Conservation (phyloP, 2,113 vertebrate genomes). For the Gracilinanus agilis region DNA sequence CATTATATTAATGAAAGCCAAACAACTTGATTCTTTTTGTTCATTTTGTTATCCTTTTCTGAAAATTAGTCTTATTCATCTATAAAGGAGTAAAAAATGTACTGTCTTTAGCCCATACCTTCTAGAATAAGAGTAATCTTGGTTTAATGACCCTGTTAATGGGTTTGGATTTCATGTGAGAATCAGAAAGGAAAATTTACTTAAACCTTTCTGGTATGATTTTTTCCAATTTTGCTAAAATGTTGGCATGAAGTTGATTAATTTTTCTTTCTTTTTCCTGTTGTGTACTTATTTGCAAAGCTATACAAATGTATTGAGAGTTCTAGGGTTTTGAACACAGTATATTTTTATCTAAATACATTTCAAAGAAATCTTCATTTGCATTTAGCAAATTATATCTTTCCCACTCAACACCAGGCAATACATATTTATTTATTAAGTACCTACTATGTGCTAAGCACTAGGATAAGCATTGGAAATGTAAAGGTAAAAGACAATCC, state of each 20-base stretch:
- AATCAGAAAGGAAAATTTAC: constrained; percentile 25
- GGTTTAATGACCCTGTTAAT: constrained; percentile 23
- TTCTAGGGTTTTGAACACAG: background rate
- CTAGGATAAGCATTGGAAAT: background rate
- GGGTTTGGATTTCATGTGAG: background rate
- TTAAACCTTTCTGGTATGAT: background rate
- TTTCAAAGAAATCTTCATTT: constrained; percentile 44
- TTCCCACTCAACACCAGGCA: background rate
- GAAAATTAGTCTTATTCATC: background rate
- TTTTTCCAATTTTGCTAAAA: background rate
- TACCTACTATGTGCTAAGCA: background rate
- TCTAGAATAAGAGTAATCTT: constrained; percentile 8
- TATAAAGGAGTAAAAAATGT: background rate
- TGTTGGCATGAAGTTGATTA: background rate
- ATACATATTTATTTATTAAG: background rate
- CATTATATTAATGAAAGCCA: background rate
- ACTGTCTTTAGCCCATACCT: background rate
- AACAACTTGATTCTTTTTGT: background rate
- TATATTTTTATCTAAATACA: constrained; percentile 47
- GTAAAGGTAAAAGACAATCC: background rate
- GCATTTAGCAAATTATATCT: background rate
- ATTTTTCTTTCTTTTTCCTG: constrained; percentile 38
- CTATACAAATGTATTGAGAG: constrained; percentile 8
- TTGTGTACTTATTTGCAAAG: constrained; percentile 39
- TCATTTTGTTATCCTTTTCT: constrained; percentile 3